A percentile compares a stretch with the other conserved stretches of the same genome.
Evolutionary conservation across 2,113 vertebrate genomes (phyloP).

Genomic region (Callionymus lyra): DNA sequence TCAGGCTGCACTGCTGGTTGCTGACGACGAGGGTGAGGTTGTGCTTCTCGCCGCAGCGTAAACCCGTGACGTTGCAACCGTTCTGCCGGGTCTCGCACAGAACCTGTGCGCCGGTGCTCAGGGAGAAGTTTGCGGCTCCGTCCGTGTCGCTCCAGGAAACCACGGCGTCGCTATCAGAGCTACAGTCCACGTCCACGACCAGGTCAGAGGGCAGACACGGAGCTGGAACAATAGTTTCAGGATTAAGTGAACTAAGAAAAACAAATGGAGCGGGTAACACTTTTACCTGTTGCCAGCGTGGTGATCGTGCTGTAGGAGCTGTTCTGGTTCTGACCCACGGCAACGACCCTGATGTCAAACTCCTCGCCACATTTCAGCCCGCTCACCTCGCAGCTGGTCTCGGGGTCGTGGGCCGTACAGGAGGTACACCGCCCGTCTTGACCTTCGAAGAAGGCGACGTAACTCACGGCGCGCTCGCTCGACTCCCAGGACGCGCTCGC

Average conservation of each 20-base stretch:
- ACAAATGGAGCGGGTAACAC: not conserved
- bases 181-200: constrained; percentile 33
- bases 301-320: constrained; percentile 46
- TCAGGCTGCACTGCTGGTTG: constrained; percentile 48
- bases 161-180: constrained; percentile 26
- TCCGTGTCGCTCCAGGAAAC: constrained; percentile 47
- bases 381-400: constrained; percentile 31
- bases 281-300: constrained; percentile 49
- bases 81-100: constrained; percentile 46
- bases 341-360: constrained; percentile 46
- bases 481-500: constrained; percentile 50
- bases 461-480: constrained; percentile 41
- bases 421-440: constrained; percentile 15
- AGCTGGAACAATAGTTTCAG: constrained; percentile 31
- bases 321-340: constrained; percentile 41
- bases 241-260: too few species aligned
- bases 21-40: constrained; percentile 46
- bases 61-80: constrained; percentile 38
- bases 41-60: constrained; percentile 57
- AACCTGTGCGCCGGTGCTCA: constrained; percentile 30
- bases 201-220: constrained; percentile 54
- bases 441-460: constrained; percentile 35
- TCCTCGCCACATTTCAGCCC: constrained; percentile 48
- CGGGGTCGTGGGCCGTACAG: constrained; percentile 21
- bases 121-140: constrained; percentile 39